A percentile compares a stretch with the other conserved stretches of the same genome.
These are phyloP conservation scores for Apogon talboti DNA, from an alignment of 2,797 vertebrate genomes.

Conservation along the genomic window DNA sequence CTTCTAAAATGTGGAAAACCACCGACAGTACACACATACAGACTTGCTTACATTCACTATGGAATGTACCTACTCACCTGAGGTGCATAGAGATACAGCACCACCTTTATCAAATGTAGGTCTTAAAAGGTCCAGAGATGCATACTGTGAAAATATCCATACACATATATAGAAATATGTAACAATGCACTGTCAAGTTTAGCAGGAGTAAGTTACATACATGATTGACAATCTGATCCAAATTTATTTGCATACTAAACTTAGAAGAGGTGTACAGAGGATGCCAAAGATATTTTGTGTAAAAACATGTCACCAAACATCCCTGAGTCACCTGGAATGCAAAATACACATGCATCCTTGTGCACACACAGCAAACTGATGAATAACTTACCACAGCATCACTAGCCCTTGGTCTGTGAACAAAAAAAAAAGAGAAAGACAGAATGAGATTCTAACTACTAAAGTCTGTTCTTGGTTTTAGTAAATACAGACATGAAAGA, in stretches of 20 bases:
- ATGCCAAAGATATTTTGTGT: neutral
- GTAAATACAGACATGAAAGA: slow-evolving; percentile 68
- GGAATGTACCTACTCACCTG: slow-evolving; percentile 55
- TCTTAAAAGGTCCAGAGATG: slow-evolving; percentile 60
- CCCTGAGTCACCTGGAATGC: neutral
- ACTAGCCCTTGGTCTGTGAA: slow-evolving; percentile 64
- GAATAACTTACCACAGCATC: slow-evolving; percentile 73
- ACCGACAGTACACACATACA: neutral
- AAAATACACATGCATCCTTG: neutral
- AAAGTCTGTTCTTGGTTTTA: slow-evolving; percentile 57
- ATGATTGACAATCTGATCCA: neutral
- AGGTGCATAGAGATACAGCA: slow-evolving; percentile 41
- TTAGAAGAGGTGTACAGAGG: neutral
- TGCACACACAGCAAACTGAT: slow-evolving; percentile 9
- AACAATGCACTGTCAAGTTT: neutral
- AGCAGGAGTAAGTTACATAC: neutral
- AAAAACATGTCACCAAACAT: neutral
- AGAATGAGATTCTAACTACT: slow-evolving; percentile 27
- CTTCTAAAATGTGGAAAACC: neutral
- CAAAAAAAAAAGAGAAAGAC: slow-evolving; percentile 42
- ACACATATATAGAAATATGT: slow-evolving; percentile 13
- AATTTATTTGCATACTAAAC: neutral
- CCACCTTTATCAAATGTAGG: slow-evolving; percentile 39
- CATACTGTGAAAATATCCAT: slow-evolving; percentile 50
- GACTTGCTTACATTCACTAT: slow-evolving; percentile 17